Evolutionary conservation across 2,888 invertebrate genomes (phyloP), one percentile per base, ranked within the genome.

Genomic region (Corythucha ciliata): DNA sequence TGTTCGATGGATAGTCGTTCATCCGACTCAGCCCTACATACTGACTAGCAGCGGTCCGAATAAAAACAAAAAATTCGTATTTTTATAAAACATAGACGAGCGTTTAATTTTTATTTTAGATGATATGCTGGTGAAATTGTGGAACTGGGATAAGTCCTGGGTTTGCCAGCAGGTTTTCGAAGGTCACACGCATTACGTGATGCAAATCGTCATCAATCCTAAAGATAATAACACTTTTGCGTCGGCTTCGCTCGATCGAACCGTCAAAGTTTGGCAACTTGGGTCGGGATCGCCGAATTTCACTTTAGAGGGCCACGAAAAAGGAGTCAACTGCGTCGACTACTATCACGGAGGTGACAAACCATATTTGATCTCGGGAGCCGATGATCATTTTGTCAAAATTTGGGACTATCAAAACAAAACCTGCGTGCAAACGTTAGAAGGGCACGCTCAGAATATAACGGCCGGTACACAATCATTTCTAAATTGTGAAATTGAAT

Each of bases 371-470:
- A 97, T 96, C 65, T 97, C 97, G 45, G 98, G 98, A 2, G 97
- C 97, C 24, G 98, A 99, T 68, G 98, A 99, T 69, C 80, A 92
- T 48, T 76, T 89, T 37, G 94, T 97, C 5, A 98, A 97, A 72
- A 98, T 98, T 63, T 98, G 98, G 98, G 98, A 98, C 67, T 99
- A 99, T 68, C 90, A 98, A 70, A 98, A 97, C 70, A 98, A 98
- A 73, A 96, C 94, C 0, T 98, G 97, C 69, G 97, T 98, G 0
- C 97, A 98, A 68, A 97, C 97, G 0, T 72, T 98, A 55, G 96
- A 97, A 70, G 86, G 97, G 0, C 98, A 98, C 70, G 87, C 91
- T 0, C 92, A 94, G 67, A 98, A 98, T 66, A 90, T 98, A 48
- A 83, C 88, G 1, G 85, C 88, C 0, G 65, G 66, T 66, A 54